Evolutionary conservation across 2,113 vertebrate species (phyloP).

Genomic region (Elaphurus davidianus): DNA sequence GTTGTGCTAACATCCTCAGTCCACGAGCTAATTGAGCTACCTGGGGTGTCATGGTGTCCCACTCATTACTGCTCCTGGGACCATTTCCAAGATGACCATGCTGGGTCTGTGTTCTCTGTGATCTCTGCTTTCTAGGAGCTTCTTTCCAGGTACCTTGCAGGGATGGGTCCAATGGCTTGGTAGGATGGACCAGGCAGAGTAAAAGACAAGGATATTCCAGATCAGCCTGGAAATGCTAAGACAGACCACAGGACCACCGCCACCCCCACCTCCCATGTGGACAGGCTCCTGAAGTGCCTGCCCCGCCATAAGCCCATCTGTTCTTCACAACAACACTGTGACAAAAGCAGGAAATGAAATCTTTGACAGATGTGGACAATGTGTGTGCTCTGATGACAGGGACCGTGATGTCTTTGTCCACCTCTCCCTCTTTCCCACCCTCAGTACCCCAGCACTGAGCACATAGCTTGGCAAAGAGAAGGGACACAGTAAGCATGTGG

Average conservation of each 20-base stretch:
- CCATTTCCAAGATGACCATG: background rate
- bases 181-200: background rate
- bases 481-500: background rate
- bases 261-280: background rate
- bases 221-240: background rate
- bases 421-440: background rate
- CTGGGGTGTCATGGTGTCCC: background rate
- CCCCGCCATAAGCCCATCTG: background rate
- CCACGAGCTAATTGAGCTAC: background rate
- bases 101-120: background rate
- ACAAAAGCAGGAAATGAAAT: slow-evolving; percentile 4
- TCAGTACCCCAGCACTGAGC: background rate
- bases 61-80: background rate
- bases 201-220: background rate
- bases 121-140: background rate
- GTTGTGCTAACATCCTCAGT: background rate
- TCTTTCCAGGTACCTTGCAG: background rate
- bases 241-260: background rate
- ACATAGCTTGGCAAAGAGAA: background rate
- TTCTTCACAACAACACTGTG: background rate
- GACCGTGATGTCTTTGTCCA: background rate
- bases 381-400: background rate
- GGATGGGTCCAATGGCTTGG: background rate
- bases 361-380: background rate
- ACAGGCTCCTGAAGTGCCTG: background rate